Evolutionary conservation across 2,888 invertebrate species (phyloP).

Genomic region (Zonitis immaculata): DNA sequence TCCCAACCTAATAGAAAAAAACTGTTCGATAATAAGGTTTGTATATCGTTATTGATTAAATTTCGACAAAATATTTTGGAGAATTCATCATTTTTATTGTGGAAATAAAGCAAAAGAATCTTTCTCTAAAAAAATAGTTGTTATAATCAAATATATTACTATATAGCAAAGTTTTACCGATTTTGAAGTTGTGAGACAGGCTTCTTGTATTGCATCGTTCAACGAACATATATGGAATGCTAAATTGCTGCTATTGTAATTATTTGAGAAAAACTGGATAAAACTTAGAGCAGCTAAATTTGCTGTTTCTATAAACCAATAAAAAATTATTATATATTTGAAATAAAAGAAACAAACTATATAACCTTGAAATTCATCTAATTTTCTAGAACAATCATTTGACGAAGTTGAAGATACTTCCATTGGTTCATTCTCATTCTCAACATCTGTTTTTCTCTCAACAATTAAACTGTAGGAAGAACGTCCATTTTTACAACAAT

Average conservation of each 20-base stretch:
- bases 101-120: slow-evolving; percentile 34
- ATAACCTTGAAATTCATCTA: too few relatives aligned
- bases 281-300: slow-evolving; percentile 25
- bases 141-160: too few relatives aligned
- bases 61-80: slow-evolving; percentile 30
- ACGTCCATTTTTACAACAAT: too few relatives aligned
- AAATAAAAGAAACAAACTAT: too few relatives aligned
- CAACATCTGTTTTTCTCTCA: too few relatives aligned
- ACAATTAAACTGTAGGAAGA: too few relatives aligned
- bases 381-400: too few relatives aligned
- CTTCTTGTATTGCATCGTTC: slow-evolving; percentile 25
- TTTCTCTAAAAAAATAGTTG: slow-evolving; percentile 14
- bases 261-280: slow-evolving; percentile 21
- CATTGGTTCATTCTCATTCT: too few relatives aligned
- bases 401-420: too few relatives aligned
- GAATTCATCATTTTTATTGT: slow-evolving; percentile 33
- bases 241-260: slow-evolving; percentile 21
- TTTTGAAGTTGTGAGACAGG: slow-evolving; percentile 72
- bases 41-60: slow-evolving; percentile 26
- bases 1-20: slow-evolving; percentile 40
- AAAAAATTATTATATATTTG: too few relatives aligned
- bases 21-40: slow-evolving; percentile 24
- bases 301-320: slow-evolving; percentile 22
- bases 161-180: slow-evolving; percentile 96
- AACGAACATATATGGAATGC: slow-evolving; percentile 28